Percentiles rank a stretch among this genome's conserved stretches.
Conservation (phyloP, 2,113 vertebrate species). For the Xiphophorus couchianus region DNA sequence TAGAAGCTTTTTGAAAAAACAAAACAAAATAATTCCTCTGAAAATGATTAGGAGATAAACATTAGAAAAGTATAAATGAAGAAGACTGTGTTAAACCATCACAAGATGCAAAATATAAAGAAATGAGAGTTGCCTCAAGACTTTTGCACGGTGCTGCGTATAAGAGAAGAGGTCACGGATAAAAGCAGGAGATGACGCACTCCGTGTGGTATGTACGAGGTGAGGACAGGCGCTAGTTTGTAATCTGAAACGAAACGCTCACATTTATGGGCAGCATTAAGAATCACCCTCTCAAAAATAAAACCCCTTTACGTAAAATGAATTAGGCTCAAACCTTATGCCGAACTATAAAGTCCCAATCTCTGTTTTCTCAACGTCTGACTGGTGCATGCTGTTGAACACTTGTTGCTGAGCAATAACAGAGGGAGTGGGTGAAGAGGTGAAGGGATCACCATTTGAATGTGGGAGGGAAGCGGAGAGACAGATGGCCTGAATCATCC, state of each 20-base stretch:
- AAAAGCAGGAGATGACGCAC: slow-evolving; percentile 22
- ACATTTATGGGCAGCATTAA: not conserved
- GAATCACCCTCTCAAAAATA: not conserved
- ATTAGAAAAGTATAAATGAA: not conserved
- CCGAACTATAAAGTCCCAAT: not conserved
- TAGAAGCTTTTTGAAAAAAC: not conserved
- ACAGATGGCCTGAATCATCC: slow-evolving; percentile 41
- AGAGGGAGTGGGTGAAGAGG: slow-evolving; percentile 25
- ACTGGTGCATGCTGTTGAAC: not conserved
- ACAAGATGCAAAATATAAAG: not conserved
- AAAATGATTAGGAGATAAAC: no score
- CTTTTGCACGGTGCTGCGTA: not conserved
- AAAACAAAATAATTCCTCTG: no score
- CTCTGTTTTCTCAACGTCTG: not conserved
- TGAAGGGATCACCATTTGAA: slow-evolving; percentile 27
- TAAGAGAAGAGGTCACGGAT: slow-evolving; percentile 6
- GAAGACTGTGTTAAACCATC: not conserved
- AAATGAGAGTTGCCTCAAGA: not conserved
- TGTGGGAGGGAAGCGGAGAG: slow-evolving; percentile 39
- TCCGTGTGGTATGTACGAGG: slow-evolving; percentile 49
- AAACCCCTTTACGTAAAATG: not conserved
- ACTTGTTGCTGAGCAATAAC: slow-evolving; percentile 9
- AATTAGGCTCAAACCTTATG: not conserved
- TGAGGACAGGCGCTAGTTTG: slow-evolving; percentile 44
- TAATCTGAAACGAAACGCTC: not conserved